Percentiles rank a stretch among this genome's conserved stretches.
These are phyloP conservation scores for Dipodomys spectabilis DNA, from an alignment of 2,113 vertebrate species.

Conservation along the genomic window DNA sequence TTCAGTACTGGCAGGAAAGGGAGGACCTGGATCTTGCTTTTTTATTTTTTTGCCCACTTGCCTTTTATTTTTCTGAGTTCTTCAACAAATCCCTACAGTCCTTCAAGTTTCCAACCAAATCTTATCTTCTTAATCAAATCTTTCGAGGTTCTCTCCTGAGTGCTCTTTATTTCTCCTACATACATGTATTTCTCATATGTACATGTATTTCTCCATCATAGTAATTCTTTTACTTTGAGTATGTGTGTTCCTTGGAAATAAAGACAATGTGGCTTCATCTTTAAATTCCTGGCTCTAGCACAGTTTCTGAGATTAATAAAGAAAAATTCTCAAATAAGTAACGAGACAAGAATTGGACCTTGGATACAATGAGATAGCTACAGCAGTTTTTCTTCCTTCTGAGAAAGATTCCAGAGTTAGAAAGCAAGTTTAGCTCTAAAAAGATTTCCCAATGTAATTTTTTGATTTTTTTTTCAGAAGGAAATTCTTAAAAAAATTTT, in stretches of 20 bases:
- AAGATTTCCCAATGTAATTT: background rate
- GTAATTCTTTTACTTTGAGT: background rate
- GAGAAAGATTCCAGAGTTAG: constrained; percentile 20
- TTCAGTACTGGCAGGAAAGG: background rate
- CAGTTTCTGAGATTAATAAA: background rate
- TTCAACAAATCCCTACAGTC: background rate
- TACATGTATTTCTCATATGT: background rate
- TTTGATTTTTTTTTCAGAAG: background rate
- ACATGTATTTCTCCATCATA: background rate
- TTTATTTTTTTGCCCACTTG: background rate
- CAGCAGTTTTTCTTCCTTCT: background rate
- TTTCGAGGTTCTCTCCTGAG: background rate
- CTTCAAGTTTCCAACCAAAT: background rate
- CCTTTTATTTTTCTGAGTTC: background rate
- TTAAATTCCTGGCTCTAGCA: background rate
- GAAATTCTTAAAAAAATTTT: background rate
- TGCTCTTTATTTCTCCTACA: background rate
- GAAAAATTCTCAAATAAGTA: background rate
- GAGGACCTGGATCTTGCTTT: background rate
- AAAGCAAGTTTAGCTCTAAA: constrained; percentile 3
- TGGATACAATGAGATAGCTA: background rate
- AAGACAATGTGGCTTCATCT: background rate
- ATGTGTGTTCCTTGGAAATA: background rate
- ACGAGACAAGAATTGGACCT: constrained; percentile 7
- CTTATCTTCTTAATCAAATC: background rate